phyloP scores from a whole-genome alignment of 2,113 vertebrate species.

The Actenoides lindsayi region DNA sequence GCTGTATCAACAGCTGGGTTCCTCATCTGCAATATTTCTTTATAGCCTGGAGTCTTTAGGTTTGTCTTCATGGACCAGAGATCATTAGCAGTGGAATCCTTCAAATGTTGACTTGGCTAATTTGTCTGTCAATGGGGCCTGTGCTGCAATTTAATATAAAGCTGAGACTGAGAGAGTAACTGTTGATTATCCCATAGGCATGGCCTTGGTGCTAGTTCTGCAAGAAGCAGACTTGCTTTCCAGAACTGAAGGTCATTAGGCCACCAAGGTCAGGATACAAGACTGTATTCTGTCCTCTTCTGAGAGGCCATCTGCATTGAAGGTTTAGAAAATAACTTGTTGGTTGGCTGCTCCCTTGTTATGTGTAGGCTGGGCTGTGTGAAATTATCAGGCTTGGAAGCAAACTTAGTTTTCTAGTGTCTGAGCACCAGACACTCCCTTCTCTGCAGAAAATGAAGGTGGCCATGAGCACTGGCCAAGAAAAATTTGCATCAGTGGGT shows the following conservation, averaged over 20 bases:
- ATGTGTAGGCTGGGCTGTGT: not conserved
- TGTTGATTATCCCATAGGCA: not conserved
- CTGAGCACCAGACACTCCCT: not conserved
- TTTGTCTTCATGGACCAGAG: conserved; percentile 53
- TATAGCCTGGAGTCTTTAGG: conserved; percentile 57
- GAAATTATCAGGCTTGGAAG: not conserved
- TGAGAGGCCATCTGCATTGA: not conserved
- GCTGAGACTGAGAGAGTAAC: not conserved
- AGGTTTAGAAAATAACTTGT: not conserved
- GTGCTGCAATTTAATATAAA: not conserved
- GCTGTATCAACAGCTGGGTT: conserved; percentile 56
- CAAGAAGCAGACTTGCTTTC: not conserved
- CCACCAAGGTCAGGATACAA: not conserved
- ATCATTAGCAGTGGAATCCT: conserved; percentile 47
- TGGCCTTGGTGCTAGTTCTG: not conserved
- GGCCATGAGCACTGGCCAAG: conserved; percentile 30
- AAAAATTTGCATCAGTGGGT: conserved; percentile 47
- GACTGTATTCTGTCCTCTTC: not conserved
- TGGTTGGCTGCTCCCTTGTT: not conserved
- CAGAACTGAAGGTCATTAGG: not conserved
- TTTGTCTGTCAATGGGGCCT: conserved; percentile 43
- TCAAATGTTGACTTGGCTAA: conserved; percentile 58
- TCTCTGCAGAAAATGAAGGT: conserved; percentile 33
- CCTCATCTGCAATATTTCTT: conserved; percentile 39
- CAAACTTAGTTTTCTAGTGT: not conserved